Evolutionary conservation across 2,113 vertebrate species (phyloP), one percentile per base, ranked within the genome.

Genomic region (Neogale vison): DNA sequence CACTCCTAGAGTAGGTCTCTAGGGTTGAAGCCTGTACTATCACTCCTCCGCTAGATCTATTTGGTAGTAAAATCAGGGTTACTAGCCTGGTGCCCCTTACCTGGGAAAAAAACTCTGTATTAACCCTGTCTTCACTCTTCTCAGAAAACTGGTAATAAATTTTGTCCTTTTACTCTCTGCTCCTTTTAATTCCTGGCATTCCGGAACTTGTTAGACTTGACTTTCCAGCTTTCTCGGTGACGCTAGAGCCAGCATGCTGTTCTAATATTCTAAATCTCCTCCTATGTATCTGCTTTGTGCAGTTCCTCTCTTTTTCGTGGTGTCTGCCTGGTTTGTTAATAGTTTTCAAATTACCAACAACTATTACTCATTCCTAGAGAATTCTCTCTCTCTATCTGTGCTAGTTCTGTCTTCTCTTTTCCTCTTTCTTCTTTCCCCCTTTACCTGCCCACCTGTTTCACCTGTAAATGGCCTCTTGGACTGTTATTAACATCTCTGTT

Each of bases 41-140:
- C 92, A 74, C 39, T 94, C 59, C 80, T 93, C 57, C 0, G 10
- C 50, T 95, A 91, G 59, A 88, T 92, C 88, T 90, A 97, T 96
- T 97, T 98, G 92, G 94, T 97, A 98, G 96, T 98, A 97, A 98
- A 98, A 98, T 98, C 95, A 97, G 96, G 95, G 95, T 98, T 98
- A 97, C 88, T 94, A 94, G 94, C 90, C 55, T 63, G 52, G n/a
- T 96, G 95, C 88, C 87, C 96, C 77, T 90, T 85, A 93, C 84
- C 65, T 95, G 50, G 47, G 6, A 31, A 65, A 90, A 95, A 95
- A 91, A 77, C 42, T 93, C 45, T 82, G 17, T 76, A 91, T 96
- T 98, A 97, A 97, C 90, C 95, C 94, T 96, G 80, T 95, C 95
- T 96, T 97, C 52, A 65, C 72, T 96, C 72, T 95, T 90, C n/a